Conservation (phyloP, 2,888 invertebrate species). For the Drosophila ustulata region DNA sequence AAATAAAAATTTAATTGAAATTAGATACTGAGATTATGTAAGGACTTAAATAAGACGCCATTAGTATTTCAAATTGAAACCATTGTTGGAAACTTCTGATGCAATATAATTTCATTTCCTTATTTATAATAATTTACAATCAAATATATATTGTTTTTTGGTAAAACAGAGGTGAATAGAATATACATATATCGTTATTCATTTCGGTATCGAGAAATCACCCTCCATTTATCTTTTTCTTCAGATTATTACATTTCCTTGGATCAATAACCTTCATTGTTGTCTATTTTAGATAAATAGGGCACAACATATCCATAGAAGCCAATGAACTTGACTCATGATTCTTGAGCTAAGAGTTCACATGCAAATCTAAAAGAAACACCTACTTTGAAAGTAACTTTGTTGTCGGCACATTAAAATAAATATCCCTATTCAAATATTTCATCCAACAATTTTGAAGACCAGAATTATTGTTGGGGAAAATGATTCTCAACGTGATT, state of each 20-base stretch:
- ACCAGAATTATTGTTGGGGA: constrained; percentile 5
- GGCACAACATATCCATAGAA: background rate
- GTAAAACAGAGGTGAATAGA: too few relatives aligned
- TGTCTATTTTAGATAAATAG: background rate
- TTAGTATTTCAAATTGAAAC: too few relatives aligned
- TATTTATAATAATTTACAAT: too few relatives aligned
- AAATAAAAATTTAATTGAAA: background rate
- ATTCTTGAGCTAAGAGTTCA: constrained; percentile 5
- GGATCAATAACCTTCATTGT: background rate
- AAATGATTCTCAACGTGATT: constrained; percentile 50
- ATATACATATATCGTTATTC: too few relatives aligned
- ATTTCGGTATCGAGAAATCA: background rate
- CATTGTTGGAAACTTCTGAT: too few relatives aligned
- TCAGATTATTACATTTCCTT: background rate
- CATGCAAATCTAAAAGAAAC: constrained; percentile 12
- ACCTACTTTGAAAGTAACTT: constrained; percentile 20
- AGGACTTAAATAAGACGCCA: background rate
- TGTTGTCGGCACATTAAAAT: constrained; percentile 18
- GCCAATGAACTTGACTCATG: constrained; percentile 32
- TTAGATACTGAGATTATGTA: background rate
- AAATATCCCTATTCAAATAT: constrained; percentile 25
- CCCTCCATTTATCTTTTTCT: background rate
- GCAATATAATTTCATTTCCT: too few relatives aligned
- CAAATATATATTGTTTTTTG: too few relatives aligned
- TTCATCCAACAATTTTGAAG: constrained; percentile 5